Evolutionary conservation across 2,888 invertebrate species (phyloP), one percentile per base, ranked within the genome.

Genomic region (Hanleya hanleyi): DNA sequence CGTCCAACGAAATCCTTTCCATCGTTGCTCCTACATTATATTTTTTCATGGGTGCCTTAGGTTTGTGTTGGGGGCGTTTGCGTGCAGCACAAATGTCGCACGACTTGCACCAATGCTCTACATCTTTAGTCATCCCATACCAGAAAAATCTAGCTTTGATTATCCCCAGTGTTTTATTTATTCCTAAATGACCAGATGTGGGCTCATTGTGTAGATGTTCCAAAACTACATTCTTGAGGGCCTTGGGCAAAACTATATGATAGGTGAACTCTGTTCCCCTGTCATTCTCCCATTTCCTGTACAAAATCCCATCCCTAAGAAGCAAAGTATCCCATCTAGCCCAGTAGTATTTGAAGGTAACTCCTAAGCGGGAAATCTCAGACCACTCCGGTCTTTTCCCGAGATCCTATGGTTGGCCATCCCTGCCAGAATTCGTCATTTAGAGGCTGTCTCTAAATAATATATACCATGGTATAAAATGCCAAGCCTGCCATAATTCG

Each of bases 51-150:
- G 36, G 33, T 6, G 72, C 74, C 41, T 67, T 73, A 15, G 73
- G 41, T 49, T 67, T 65, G 35, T 64, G 68, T 6, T 18, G 32
- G 5, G 73, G 66, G 26, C 32, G 12, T 51, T 70, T 73, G 12
- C 65, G 50, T 51, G 71, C 62, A 5, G 71, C 49, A 73, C 75
- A 77, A 18, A 64, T 36, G 61, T 71, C 75, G 77, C 75, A 77
- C 9, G n/a, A 37, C 18, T 41, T 68, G 32, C 70, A 64, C 66
- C 74, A 77, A 9, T 69, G n/a, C 26, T 26, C 67, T 0, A 75
- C 70, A 65, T 70, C 67, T 22, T 64, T 36, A 22, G 26, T 66
- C 64, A 79, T 26, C 4, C 51, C 47, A 57, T 50, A 51, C 73
- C 74, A 74, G n/a, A n/a, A 41, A 37, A 69, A 67, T 29, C 9